Base-by-base conservation (phyloP, 2,888 invertebrate species). In the Tipula helvola region DNA sequence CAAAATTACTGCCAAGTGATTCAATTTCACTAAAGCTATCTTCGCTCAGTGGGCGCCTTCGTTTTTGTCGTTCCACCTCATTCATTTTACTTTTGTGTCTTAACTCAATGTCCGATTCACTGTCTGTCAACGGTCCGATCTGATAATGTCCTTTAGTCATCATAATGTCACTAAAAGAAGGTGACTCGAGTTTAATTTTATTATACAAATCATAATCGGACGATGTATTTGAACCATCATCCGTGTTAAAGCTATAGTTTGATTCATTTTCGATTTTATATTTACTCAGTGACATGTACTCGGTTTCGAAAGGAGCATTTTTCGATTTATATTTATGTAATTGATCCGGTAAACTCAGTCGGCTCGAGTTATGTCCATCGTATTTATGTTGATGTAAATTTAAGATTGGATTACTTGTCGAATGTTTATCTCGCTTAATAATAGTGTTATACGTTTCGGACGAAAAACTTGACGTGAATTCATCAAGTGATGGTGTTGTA, bases 21-120 rank as follows among this genome's bases (percentile, higher is more conserved):
- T 94, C 94, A 83, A 95, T 92, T 90, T 95, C 95, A 89, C 95
- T 95, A 5, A 91, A 91, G 83, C 95, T 95, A 89, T 96, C 95
- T 89, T 95, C 95, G 28, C 96, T 96, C 3, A 96, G 93, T 0
- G 96, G 96, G 88, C 96, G 92, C 86, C 96, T 92, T 89, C 95
- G 96, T 83, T 95, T 90, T 88, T 94, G 93, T 39, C 93, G 92
- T 89, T 94, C 94, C 71, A 94, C 88, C 1, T 92, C 92, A 88
- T 92, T 92, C 7, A 91, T 90, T 13, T 90, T 89, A 42, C 90
- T 90, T 3, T 89, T 88, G 88, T 92, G 92, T 36, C 94, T 91
- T 5, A 94, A 91, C 88, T 95, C 94, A 3, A 93, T 91, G 88
- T 93, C 93, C 10, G 87, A 44, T 85, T 91, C 91, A 87, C 90